These are phyloP conservation scores for Helobdella robusta DNA, from an alignment of 2,888 invertebrate genomes.

Conservation along the genomic window DNA sequence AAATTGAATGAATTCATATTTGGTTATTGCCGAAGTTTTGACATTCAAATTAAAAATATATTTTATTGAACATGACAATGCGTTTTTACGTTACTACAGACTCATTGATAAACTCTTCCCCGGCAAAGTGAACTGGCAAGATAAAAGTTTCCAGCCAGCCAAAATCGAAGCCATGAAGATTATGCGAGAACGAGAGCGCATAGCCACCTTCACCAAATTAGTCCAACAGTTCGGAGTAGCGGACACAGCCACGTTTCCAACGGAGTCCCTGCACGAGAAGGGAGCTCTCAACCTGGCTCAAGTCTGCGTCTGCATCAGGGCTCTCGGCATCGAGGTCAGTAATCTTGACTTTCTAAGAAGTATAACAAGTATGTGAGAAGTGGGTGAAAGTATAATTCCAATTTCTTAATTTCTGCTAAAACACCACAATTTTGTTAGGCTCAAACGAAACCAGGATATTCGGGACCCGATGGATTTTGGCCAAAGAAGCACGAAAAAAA, in stretches of 20 bases:
- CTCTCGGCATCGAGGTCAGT: constrained; percentile 33
- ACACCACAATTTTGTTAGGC: constrained; percentile 20
- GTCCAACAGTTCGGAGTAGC: constrained; percentile 33
- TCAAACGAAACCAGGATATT: constrained; percentile 38
- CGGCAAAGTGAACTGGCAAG: constrained; percentile 34
- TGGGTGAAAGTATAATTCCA: too few relatives aligned
- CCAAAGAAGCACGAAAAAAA: constrained; percentile 78
- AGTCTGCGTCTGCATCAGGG: constrained; percentile 34
- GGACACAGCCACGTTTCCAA: constrained; percentile 35
- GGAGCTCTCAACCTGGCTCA: constrained; percentile 35
- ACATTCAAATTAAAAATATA: not conserved
- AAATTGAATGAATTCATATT: not conserved
- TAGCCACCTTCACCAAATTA: constrained; percentile 32
- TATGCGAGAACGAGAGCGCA: constrained; percentile 34
- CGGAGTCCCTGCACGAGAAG: constrained; percentile 34
- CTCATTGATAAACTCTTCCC: constrained; percentile 33
- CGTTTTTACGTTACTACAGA: constrained; percentile 20
- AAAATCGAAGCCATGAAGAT: constrained; percentile 35
- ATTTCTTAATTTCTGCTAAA: too few relatives aligned
- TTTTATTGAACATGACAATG: not conserved
- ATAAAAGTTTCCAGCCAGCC: constrained; percentile 33
- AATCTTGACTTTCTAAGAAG: constrained; percentile 36
- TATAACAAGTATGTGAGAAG: too few relatives aligned
- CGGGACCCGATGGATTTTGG: constrained; percentile 65
- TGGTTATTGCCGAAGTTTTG: not conserved